Conservation (phyloP, 2,888 invertebrate species). For the Tanypteryx hageni region DNA sequence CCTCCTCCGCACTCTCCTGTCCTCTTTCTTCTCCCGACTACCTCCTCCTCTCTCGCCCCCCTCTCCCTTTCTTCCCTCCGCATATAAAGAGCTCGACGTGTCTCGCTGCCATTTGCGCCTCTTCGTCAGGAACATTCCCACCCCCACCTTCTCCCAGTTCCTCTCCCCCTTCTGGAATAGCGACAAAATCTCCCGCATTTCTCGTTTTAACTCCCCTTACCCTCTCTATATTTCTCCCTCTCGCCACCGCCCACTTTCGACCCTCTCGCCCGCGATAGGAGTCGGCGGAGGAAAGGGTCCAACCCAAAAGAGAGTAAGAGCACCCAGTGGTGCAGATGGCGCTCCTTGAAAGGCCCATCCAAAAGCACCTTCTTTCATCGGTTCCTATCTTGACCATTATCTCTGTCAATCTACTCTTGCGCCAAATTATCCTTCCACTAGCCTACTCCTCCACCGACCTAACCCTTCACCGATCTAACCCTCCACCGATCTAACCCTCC, state of each 20-base stretch:
- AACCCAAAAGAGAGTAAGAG: too few relatives aligned
- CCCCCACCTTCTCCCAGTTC: not conserved
- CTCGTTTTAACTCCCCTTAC: not conserved
- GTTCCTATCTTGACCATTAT: too few relatives aligned
- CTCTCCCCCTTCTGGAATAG: not conserved
- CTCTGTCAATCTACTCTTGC: too few relatives aligned
- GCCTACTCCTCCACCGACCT: too few relatives aligned
- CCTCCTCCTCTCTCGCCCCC: constrained; percentile 65
- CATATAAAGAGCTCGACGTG: constrained; percentile 48
- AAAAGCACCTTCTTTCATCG: too few relatives aligned
- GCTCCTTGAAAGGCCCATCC: too few relatives aligned
- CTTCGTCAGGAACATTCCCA: constrained; percentile 53
- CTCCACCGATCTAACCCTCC: too few relatives aligned
- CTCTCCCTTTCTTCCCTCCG: constrained; percentile 59
- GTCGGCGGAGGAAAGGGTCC: too few relatives aligned
- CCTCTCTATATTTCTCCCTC: too few relatives aligned
- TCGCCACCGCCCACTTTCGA: not conserved
- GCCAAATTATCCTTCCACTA: too few relatives aligned
- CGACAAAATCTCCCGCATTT: not conserved
- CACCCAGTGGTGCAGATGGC: too few relatives aligned
- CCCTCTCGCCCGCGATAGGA: not conserved
- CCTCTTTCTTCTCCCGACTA: constrained; percentile 66
- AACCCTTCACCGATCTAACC: too few relatives aligned
- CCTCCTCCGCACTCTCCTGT: constrained; percentile 57
- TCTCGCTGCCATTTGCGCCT: constrained; percentile 58